A percentile compares a stretch with the other conserved stretches of the same genome.
Conservation (phyloP, 1,140 invertebrate species). For the Papilio glaucus region DNA sequence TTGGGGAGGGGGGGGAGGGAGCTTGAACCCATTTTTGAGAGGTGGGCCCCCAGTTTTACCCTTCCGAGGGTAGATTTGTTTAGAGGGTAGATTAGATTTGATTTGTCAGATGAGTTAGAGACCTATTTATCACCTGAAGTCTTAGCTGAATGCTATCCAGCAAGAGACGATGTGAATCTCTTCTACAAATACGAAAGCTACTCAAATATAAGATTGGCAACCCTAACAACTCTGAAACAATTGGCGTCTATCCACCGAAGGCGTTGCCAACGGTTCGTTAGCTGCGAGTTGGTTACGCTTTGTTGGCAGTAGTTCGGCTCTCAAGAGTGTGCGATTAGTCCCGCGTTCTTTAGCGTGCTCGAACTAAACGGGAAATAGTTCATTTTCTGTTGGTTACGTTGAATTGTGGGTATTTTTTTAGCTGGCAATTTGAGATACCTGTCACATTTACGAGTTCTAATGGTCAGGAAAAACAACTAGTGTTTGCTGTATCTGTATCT, state of each 20-base stretch:
- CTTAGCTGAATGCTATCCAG: too few species aligned
- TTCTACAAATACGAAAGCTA: too few species aligned
- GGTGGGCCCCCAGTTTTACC: too few species aligned
- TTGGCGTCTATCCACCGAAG: not conserved
- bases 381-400: not conserved
- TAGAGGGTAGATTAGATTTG: too few species aligned
- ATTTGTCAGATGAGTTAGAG: too few species aligned
- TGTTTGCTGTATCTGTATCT: too few species aligned
- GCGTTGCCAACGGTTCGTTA: slow-evolving; percentile 1
- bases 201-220: not conserved
- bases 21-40: too few species aligned
- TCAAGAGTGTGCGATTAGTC: not conserved
- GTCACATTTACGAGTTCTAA: not conserved
- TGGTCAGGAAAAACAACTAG: too few species aligned
- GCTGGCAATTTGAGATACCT: not conserved
- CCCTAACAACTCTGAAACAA: not conserved
- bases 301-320: not conserved
- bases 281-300: not conserved
- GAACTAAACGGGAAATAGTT: slow-evolving; percentile 9
- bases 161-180: too few species aligned
- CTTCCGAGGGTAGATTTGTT: too few species aligned
- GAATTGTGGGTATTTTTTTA: not conserved
- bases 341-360: not conserved
- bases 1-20: too few species aligned
- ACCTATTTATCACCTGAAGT: too few species aligned